Conservation (phyloP, 2,113 vertebrate species). For the Crotalus viridis region DNA sequence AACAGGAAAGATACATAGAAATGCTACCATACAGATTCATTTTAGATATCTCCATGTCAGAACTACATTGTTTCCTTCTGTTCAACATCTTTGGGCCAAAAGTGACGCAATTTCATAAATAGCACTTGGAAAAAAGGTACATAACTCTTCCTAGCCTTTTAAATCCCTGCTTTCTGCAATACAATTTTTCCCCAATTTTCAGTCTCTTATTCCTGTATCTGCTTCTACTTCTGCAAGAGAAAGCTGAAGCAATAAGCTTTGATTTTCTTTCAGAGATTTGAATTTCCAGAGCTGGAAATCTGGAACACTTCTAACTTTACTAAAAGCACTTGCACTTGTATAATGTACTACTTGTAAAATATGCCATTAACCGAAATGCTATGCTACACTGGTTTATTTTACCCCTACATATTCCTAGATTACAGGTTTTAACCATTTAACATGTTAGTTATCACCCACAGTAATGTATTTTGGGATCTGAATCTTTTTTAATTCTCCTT, state of each 20-base stretch:
- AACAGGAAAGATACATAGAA: background rate
- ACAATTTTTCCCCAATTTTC: background rate
- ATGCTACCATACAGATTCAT: background rate
- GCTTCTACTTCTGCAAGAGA: background rate
- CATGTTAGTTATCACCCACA: background rate
- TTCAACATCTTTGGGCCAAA: background rate
- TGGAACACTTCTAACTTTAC: background rate
- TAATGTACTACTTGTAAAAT: background rate
- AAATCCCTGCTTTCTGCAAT: background rate
- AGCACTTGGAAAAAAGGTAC: background rate
- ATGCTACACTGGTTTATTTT: background rate
- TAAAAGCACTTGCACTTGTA: background rate
- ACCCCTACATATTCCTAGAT: background rate
- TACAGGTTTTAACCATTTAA: background rate
- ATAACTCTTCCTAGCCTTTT: background rate
- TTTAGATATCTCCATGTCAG: background rate
- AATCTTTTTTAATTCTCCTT: slow-evolving; percentile 15
- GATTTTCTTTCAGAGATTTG: background rate
- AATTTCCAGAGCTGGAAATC: background rate
- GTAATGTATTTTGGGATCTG: background rate
- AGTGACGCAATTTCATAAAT: background rate
- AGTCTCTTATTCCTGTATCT: background rate
- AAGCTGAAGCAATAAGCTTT: background rate
- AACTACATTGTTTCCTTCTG: background rate
- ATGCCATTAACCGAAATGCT: rapidly evolving